Percentiles rank a stretch among this genome's conserved stretches.
Evolutionary conservation across 1,140 invertebrate species (phyloP).

Genomic region (Pararge aegeria): DNA sequence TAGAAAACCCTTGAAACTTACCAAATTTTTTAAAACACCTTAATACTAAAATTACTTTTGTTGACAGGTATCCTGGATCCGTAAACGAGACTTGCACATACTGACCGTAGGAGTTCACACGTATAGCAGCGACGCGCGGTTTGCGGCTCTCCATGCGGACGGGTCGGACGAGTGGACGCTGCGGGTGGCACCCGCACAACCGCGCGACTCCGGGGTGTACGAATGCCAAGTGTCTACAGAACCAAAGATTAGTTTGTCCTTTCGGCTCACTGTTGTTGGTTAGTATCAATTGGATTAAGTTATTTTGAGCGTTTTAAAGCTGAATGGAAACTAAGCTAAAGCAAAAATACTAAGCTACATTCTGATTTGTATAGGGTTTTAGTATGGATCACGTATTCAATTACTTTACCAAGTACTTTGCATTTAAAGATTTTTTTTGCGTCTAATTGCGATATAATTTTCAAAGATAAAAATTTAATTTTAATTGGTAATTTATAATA

Average conservation of each 20-base stretch:
- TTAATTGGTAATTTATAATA: no score
- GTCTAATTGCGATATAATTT: no score
- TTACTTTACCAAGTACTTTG: no score
- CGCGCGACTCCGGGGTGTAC: conserved; percentile 87
- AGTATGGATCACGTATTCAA: no score
- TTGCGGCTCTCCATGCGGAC: conserved; percentile 90
- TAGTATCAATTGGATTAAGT: conserved; percentile 64
- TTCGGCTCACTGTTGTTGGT: conserved; percentile 91
- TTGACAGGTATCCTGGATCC: conserved; percentile 86
- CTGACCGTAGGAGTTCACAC: conserved; percentile 87
- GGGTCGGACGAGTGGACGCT: conserved; percentile 93
- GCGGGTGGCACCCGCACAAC: conserved; percentile 89
- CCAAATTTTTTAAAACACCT: no score
- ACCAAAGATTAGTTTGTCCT: conserved; percentile 90
- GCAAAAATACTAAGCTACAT: no score
- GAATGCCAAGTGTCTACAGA: conserved; percentile 94
- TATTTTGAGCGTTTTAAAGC: no score
- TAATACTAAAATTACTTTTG: conserved; percentile 18
- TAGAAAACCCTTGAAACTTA: no score
- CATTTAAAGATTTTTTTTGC: no score
- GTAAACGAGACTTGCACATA: conserved; percentile 87
- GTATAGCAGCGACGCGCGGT: conserved; percentile 88
- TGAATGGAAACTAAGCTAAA: no score
- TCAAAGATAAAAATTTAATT: no score
- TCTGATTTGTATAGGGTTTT: no score